A percentile compares a stretch with the other conserved stretches of the same genome.
Evolutionary conservation across 2,113 vertebrate genomes (phyloP).

Genomic region (Tachuris rubrigastra): DNA sequence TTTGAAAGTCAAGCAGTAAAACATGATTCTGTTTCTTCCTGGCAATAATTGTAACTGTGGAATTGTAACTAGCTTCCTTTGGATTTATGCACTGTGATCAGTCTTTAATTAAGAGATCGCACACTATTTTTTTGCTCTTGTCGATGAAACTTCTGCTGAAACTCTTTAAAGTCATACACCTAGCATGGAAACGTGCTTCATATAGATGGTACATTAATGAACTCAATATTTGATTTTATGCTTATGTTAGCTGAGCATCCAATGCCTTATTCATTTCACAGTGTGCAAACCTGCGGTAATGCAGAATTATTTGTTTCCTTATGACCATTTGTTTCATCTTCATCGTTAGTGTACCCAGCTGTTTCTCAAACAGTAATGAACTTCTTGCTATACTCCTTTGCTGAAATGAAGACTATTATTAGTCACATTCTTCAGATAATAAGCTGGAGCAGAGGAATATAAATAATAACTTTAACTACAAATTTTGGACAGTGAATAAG

Average conservation of each 20-base stretch:
- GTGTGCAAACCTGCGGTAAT: background rate
- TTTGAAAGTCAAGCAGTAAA: background rate
- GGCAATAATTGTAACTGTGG: background rate
- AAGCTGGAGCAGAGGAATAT: background rate
- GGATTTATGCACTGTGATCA: background rate
- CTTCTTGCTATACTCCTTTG: background rate
- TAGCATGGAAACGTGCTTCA: background rate
- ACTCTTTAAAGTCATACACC: background rate
- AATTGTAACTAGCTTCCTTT: background rate
- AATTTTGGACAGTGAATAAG: background rate
- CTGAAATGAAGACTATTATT: background rate
- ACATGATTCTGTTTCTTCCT: background rate
- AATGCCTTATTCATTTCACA: background rate
- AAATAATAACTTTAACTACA: background rate
- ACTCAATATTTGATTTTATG: background rate
- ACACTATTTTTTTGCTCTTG: background rate
- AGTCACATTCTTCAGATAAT: background rate
- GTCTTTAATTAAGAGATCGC: background rate
- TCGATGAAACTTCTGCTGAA: background rate
- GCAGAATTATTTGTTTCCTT: conserved; percentile 21
- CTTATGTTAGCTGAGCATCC: background rate
- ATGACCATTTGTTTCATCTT: background rate
- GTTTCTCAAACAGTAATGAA: background rate
- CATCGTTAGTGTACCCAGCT: background rate
- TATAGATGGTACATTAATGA: background rate